Conservation (phyloP, 2,113 vertebrate species). For the Pyrgilauda ruficollis region DNA sequence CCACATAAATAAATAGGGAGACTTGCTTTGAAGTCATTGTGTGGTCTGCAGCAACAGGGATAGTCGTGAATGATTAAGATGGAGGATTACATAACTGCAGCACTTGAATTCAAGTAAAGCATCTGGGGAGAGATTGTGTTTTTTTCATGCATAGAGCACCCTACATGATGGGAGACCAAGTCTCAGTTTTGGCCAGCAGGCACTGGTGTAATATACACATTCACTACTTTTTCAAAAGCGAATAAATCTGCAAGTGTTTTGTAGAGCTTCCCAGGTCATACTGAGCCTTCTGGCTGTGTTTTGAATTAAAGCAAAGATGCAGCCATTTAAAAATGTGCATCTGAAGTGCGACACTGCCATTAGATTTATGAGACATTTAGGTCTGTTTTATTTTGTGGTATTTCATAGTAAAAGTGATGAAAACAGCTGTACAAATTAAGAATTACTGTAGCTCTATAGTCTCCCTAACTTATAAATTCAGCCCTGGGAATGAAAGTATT, state of each 20-base stretch:
- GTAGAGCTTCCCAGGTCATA: not conserved
- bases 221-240: not conserved
- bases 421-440: conserved; percentile 39
- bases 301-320: conserved; percentile 22
- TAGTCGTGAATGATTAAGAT: not conserved
- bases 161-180: not conserved
- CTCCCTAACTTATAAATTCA: conserved; percentile 19
- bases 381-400: conserved; percentile 9
- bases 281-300: conserved; percentile 30
- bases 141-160: not conserved
- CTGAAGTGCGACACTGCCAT: not conserved
- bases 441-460: not conserved
- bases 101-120: not conserved
- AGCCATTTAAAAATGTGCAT: conserved; percentile 17
- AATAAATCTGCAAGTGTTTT: conserved; percentile 10
- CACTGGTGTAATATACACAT: not conserved
- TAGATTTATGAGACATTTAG: conserved; percentile 26
- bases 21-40: not conserved
- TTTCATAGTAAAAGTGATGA: conserved; percentile 5
- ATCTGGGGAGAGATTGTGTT: not conserved
- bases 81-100: not conserved
- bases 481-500: not conserved
- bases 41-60: not conserved
- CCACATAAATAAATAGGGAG: not conserved
- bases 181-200: not conserved